Conservation (phyloP, 2,888 invertebrate species). For the Fragum fragum region DNA sequence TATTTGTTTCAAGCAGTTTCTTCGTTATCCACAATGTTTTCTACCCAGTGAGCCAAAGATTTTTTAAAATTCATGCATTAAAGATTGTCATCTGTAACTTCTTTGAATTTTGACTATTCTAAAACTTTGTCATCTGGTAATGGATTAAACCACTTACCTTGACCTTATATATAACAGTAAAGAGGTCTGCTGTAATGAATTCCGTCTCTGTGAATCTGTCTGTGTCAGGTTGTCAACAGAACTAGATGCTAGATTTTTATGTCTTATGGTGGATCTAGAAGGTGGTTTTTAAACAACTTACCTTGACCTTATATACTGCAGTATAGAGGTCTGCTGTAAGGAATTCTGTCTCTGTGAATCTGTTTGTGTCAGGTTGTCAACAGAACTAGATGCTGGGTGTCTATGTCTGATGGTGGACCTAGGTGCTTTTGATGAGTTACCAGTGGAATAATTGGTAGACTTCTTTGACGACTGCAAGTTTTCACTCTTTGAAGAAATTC, state of each 20-base stretch:
- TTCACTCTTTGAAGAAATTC: background rate
- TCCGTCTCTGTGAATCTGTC: constrained; percentile 30
- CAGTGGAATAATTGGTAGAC: background rate
- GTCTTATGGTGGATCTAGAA: too few relatives aligned
- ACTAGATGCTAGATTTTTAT: background rate
- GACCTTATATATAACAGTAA: constrained; percentile 80
- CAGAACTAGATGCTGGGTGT: background rate
- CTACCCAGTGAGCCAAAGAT: too few relatives aligned
- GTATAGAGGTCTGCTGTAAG: constrained; percentile 78
- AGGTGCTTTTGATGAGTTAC: background rate
- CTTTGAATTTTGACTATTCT: too few relatives aligned
- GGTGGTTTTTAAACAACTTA: constrained; percentile 53
- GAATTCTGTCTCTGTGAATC: constrained; percentile 33
- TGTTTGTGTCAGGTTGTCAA: constrained; percentile 7
- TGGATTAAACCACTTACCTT: constrained; percentile 66
- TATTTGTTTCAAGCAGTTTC: too few relatives aligned
- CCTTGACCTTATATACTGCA: constrained; percentile 79
- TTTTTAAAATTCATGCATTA: too few relatives aligned
- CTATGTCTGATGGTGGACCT: background rate
- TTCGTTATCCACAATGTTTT: too few relatives aligned
- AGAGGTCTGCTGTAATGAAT: constrained; percentile 74
- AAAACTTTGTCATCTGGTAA: too few relatives aligned
- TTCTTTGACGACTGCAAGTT: background rate
- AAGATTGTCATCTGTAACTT: too few relatives aligned
- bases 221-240: background rate